phyloP scores from a whole-genome alignment of 2,797 vertebrate genomes.

The Hylomyscus alleni region DNA sequence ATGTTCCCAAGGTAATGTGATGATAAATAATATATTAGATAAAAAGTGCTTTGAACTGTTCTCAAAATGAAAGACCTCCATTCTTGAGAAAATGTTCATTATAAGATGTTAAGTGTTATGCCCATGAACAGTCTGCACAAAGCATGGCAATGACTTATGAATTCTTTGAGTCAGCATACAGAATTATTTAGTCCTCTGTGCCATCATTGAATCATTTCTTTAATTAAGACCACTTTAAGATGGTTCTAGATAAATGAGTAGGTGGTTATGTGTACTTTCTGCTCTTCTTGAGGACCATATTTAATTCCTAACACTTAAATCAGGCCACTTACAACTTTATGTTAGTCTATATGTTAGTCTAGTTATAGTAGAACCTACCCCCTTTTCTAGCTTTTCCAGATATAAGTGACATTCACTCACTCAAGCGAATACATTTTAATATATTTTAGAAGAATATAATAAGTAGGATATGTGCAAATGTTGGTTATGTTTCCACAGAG shows the following conservation, averaged over 20 bases:
- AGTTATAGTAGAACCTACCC: background rate
- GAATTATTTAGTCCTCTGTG: background rate
- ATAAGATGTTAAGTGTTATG: background rate
- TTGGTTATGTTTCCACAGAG: background rate
- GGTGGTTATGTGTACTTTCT: background rate
- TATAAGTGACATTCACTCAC: background rate
- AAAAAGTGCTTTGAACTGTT: constrained; percentile 19
- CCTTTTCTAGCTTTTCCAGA: background rate
- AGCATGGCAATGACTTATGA: background rate
- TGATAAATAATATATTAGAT: constrained; percentile 34
- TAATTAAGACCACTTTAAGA: background rate
- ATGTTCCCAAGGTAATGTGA: background rate
- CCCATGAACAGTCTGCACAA: background rate
- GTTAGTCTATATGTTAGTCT: background rate
- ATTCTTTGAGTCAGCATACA: background rate
- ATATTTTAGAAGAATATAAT: background rate
- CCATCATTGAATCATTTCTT: background rate
- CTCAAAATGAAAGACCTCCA: background rate
- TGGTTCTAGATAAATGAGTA: background rate
- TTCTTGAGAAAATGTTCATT: background rate
- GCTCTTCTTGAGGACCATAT: background rate
- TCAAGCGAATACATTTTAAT: background rate
- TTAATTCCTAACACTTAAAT: background rate
- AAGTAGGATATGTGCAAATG: background rate
- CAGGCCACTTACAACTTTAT: rapidly evolving